Evolutionary conservation across 2,797 vertebrate species (phyloP).

Genomic region (Leptodactylus fallax): DNA sequence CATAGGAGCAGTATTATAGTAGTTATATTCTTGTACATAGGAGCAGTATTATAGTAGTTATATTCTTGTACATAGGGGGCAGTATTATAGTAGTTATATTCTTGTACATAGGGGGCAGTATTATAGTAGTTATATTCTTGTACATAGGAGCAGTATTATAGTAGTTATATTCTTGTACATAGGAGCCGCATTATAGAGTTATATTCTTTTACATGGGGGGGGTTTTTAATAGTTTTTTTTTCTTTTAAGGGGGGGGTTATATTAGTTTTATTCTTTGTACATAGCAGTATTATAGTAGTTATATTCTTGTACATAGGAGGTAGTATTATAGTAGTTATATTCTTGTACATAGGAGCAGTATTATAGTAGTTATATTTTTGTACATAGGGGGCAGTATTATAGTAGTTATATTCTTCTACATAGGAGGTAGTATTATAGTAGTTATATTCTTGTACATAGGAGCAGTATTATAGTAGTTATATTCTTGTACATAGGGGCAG

Average conservation of each 20-base stretch:
- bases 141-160: too few species aligned
- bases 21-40: constrained; percentile 12
- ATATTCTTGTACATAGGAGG: constrained; percentile 1
- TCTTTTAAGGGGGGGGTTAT: neutral
- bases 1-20: constrained; percentile 17
- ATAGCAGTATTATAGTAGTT: neutral
- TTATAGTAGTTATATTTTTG: neutral
- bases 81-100: constrained; percentile 17
- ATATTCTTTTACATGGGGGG: neutral
- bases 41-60: constrained; percentile 14
- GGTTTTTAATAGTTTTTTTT: neutral
- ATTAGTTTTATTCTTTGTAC: neutral
- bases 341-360: neutral
- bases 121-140: too few species aligned
- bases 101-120: neutral
- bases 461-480: constrained; percentile 12
- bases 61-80: too few species aligned
- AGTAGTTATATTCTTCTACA: constrained; percentile 7
- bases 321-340: constrained; percentile 15
- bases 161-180: neutral
- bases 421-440: constrained; percentile 1
- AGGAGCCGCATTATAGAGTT: neutral
- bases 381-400: too few species aligned
- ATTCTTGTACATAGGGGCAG: constrained; percentile 4
- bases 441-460: constrained; percentile 10